phyloP scores from a whole-genome alignment of 2,888 invertebrate species.

The Aphidoletes aphidimyza region DNA sequence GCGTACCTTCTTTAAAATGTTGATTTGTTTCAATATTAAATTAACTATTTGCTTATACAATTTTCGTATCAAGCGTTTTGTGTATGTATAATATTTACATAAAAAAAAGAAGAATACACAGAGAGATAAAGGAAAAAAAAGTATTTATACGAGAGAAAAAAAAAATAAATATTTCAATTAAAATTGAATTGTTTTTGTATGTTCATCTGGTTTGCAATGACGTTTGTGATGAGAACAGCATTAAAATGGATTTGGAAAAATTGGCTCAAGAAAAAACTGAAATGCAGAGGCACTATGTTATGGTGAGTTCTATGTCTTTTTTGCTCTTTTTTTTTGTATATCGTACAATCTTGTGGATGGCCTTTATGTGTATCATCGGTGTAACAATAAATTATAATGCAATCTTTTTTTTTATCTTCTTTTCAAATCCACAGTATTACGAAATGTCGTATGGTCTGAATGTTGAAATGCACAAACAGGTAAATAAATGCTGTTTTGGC shows the following conservation, averaged over 20 bases:
- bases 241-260: slow-evolving; percentile 88
- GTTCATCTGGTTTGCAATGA: background rate
- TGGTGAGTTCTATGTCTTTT: slow-evolving; percentile 72
- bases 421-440: slow-evolving; percentile 87
- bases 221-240: slow-evolving; percentile 67
- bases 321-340: slow-evolving; percentile 17
- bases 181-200: slow-evolving; percentile 59
- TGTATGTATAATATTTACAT: slow-evolving; percentile 3
- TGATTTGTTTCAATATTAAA: slow-evolving; percentile 1
- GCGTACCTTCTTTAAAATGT: background rate
- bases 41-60: slow-evolving; percentile 34
- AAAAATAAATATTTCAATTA: slow-evolving; percentile 18
- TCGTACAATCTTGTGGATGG: no score
- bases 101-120: background rate
- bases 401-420: slow-evolving; percentile 58
- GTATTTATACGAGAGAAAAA: background rate
- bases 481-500: slow-evolving; percentile 63
- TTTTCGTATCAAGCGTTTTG: background rate
- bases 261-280: slow-evolving; percentile 86
- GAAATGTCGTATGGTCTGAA: slow-evolving; percentile 98
- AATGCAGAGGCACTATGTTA: slow-evolving; percentile 88
- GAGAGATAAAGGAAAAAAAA: background rate
- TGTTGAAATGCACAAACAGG: slow-evolving; percentile 98
- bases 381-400: background rate
- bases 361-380: no score